Evolutionary conservation across 2,797 vertebrate species (phyloP).

Genomic region (Phalanger gymnotis): DNA sequence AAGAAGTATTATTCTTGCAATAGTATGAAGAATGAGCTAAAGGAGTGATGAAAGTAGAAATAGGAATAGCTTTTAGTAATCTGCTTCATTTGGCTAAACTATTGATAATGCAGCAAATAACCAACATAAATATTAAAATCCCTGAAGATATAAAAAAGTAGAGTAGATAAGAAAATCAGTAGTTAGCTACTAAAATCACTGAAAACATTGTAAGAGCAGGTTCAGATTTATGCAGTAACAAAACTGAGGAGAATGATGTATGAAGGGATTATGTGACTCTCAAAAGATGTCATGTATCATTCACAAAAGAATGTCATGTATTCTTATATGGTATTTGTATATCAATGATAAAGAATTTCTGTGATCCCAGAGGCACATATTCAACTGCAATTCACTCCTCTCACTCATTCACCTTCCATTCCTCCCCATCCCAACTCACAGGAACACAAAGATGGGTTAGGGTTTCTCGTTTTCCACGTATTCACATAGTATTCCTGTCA

Average conservation of each 20-base stretch:
- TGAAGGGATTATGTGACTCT: not conserved
- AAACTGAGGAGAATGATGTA: not conserved
- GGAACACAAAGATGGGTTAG: not conserved
- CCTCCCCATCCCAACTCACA: too few relatives aligned
- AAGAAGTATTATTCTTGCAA: too few relatives aligned
- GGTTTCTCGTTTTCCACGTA: not conserved
- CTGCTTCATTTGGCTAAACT: too few relatives aligned
- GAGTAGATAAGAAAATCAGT: too few relatives aligned
- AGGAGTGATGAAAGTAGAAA: too few relatives aligned
- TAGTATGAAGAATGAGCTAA: too few relatives aligned
- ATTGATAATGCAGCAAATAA: too few relatives aligned
- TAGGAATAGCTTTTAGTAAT: too few relatives aligned
- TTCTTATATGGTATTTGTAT: not conserved
- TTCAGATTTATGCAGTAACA: not conserved
- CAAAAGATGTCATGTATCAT: not conserved
- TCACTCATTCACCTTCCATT: not conserved
- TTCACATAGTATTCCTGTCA: not conserved
- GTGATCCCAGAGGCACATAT: not conserved
- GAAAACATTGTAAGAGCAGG: not conserved
- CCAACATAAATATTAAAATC: too few relatives aligned
- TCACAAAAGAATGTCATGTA: not conserved
- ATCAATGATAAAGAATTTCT: not conserved
- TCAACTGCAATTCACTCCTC: not conserved
- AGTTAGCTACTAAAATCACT: too few relatives aligned
- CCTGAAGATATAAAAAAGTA: too few relatives aligned